Evolutionary conservation across 2,113 vertebrate genomes (phyloP), one percentile per base, ranked within the genome.

Genomic region (Myodes glareolus): DNA sequence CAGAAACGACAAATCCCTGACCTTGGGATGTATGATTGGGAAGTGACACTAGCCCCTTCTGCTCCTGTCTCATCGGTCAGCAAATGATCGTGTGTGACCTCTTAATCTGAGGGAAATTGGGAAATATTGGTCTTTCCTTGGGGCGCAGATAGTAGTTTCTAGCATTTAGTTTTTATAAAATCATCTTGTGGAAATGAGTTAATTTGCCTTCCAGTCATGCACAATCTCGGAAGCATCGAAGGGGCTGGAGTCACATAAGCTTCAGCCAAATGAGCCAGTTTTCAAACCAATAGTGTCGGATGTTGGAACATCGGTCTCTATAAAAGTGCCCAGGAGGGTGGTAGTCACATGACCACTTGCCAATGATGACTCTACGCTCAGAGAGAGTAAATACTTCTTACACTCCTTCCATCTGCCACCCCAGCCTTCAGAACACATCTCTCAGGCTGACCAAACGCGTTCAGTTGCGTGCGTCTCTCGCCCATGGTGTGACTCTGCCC

Each of bases 151-250:
- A 65, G 27, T 23, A 86, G 13, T 86, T 88, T 92, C 70, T 52
- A 58, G 11, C 39, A 72, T 77, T 77, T 91, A 29, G 86, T 89
- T 95, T 82, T 47, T 33, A 12, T 29, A 61, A 90, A 72, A 29
- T 68, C 77, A 96, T 65, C 52, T 33, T n/a, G 14, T 45, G 31
- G 58, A 88, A 88, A 95, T 70, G 90, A 90, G 52, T n/a, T 9
- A 17, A 50, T 55, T 92, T 94, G 81, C 6, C 19, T 95, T 73
- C 55, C 12, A 68, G 31, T 68, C 39, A 45, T 47, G 12, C 73
- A 3, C 29, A 47, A 6, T 89, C 47, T 92, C 72, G 75, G 70
- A 77, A 84, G 52, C 75, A 10, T 21, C 3, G 13, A 70, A 39
- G 33, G 29, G 36, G 47, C 33, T 36, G 31, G 16, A 78, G n/a